phyloP scores from a whole-genome alignment of 2,888 invertebrate genomes.

The Disparrhopalites patrizii region DNA sequence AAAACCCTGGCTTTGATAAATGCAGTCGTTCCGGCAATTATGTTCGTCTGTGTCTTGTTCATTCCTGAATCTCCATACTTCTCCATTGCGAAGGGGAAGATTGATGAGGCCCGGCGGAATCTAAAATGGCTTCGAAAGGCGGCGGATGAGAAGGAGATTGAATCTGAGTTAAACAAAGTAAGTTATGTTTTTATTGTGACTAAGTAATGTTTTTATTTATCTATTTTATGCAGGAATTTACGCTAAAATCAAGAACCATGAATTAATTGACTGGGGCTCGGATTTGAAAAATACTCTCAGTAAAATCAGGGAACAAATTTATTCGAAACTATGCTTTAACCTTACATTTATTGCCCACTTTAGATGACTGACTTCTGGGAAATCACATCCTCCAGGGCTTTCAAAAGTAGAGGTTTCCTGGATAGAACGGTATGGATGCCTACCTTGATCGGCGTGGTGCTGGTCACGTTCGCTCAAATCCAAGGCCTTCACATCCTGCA shows the following conservation, averaged over 20 bases:
- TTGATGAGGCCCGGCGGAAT: conserved; percentile 64
- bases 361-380: too few species aligned
- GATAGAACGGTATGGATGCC: conserved; percentile 58
- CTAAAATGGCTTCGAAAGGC: conserved; percentile 69
- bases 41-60: conserved; percentile 68
- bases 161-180: conserved; percentile 61
- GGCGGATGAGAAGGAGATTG: conserved; percentile 61
- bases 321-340: too few species aligned
- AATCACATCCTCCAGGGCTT: too few species aligned
- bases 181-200: conserved; percentile 34
- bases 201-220: background rate
- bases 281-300: too few species aligned
- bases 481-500: conserved; percentile 60
- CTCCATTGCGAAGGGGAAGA: conserved; percentile 58
- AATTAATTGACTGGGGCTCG: too few species aligned
- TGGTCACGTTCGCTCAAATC: conserved; percentile 63
- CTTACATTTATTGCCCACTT: too few species aligned
- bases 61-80: conserved; percentile 73
- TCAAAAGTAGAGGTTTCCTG: conserved; percentile 55
- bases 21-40: conserved; percentile 64
- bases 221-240: too few species aligned
- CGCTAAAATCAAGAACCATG: too few species aligned
- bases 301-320: too few species aligned
- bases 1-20: conserved; percentile 64
- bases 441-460: conserved; percentile 58